Conservation (phyloP, 2,113 vertebrate genomes). For the Solea solea region DNA sequence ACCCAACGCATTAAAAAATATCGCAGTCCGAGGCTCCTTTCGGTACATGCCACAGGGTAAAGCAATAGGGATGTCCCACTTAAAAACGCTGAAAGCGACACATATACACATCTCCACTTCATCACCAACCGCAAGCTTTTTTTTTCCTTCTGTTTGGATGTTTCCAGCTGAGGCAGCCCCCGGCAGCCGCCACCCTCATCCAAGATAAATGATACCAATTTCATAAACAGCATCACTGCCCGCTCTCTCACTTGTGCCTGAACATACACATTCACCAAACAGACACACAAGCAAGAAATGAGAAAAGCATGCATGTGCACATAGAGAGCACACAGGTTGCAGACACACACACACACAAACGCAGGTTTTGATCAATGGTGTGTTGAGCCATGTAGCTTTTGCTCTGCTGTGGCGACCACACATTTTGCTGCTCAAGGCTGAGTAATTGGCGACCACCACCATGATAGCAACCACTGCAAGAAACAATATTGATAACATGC, state of each 20-base stretch:
- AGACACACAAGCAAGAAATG: slow-evolving; percentile 10
- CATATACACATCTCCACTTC: not conserved
- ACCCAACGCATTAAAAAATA: not conserved
- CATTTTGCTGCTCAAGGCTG: slow-evolving; percentile 53
- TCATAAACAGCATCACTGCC: slow-evolving; percentile 58
- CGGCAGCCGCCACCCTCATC: slow-evolving; percentile 12
- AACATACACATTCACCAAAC: slow-evolving; percentile 22
- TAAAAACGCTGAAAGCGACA: not conserved
- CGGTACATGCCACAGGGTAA: not conserved
- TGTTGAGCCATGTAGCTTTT: slow-evolving; percentile 48
- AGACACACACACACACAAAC: slow-evolving; percentile 6
- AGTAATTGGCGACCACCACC: slow-evolving; percentile 65
- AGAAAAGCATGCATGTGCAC: slow-evolving; percentile 11
- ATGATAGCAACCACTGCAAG: slow-evolving; percentile 58
- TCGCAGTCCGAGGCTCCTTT: not conserved
- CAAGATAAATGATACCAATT: slow-evolving; percentile 70
- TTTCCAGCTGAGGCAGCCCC: slow-evolving; percentile 30
- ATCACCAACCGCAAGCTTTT: slow-evolving; percentile 14
- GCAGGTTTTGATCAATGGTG: slow-evolving; percentile 71
- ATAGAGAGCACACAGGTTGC: slow-evolving; percentile 12
- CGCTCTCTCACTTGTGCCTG: slow-evolving; percentile 26
- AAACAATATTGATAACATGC: slow-evolving; percentile 69
- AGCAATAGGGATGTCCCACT: not conserved
- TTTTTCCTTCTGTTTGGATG: slow-evolving; percentile 15
- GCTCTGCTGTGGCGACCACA: slow-evolving; percentile 47